phyloP scores from a whole-genome alignment of 2,888 invertebrate species.

The Habrosyne pyritoides region DNA sequence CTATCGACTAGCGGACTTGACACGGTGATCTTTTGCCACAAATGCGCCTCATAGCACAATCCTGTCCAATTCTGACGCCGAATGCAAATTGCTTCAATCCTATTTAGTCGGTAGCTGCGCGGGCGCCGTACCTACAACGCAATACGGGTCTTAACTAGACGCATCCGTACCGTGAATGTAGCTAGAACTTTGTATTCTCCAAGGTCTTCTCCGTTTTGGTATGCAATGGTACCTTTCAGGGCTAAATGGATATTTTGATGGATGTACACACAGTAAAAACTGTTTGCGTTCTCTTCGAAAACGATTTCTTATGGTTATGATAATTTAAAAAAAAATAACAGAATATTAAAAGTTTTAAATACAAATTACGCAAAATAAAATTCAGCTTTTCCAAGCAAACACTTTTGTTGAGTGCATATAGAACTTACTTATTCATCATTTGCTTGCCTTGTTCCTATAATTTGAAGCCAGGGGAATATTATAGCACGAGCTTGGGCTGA shows the following conservation, averaged over 20 bases:
- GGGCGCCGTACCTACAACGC: slow-evolving; percentile 37
- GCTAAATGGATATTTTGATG: background rate
- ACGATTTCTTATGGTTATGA: no score
- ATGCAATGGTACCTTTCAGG: background rate
- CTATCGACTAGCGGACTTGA: background rate
- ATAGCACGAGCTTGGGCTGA: no score
- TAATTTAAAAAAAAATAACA: no score
- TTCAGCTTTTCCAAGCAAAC: no score
- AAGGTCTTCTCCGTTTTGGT: slow-evolving; percentile 40
- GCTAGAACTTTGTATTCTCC: slow-evolving; percentile 38
- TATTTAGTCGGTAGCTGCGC: slow-evolving; percentile 23
- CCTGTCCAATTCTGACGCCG: slow-evolving; percentile 35
- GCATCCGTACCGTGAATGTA: slow-evolving; percentile 59
- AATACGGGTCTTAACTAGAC: slow-evolving; percentile 62
- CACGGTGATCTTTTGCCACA: slow-evolving; percentile 21
- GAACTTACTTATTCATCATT: no score
- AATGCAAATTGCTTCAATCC: slow-evolving; percentile 35
- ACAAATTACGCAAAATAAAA: no score
- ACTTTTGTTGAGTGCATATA: no score
- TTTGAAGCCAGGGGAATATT: no score
- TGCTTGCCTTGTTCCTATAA: no score
- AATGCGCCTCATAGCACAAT: slow-evolving; percentile 18
- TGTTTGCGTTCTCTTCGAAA: no score
- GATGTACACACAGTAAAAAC: no score
- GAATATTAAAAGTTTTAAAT: no score